Conservation (phyloP, 1,140 invertebrate genomes). For the Eriocheir sinensis region DNA sequence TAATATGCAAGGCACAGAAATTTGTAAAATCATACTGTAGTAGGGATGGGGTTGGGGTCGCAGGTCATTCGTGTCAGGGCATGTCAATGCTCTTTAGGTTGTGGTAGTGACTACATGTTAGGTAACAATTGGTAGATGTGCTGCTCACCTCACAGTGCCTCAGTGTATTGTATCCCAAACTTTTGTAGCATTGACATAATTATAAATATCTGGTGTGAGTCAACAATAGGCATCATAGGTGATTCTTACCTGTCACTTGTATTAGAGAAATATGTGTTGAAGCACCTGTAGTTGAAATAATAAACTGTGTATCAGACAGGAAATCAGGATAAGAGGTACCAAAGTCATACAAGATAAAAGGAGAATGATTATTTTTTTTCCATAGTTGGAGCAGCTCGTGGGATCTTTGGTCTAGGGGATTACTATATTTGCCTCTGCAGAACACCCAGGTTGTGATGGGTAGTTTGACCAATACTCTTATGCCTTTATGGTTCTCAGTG, state of each 20-base stretch:
- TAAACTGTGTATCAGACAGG: background rate
- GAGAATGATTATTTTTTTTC: background rate
- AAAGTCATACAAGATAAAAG: background rate
- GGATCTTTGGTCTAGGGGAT: background rate
- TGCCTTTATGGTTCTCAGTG: slow-evolving; percentile 48
- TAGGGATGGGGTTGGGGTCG: too few relatives aligned
- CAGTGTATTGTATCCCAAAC: background rate
- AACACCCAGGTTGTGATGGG: slow-evolving; percentile 60
- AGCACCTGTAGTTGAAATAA: background rate
- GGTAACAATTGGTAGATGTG: background rate
- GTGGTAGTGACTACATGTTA: background rate
- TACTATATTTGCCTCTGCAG: background rate
- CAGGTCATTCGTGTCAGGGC: background rate
- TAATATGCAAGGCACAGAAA: too few relatives aligned
- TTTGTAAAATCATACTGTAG: background rate
- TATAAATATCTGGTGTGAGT: background rate
- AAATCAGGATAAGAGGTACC: background rate
- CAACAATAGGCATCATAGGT: background rate
- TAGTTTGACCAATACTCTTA: slow-evolving; percentile 24
- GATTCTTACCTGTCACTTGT: background rate
- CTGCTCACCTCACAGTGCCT: background rate
- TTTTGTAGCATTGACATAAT: background rate
- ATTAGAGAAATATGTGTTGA: background rate
- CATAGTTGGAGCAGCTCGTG: background rate
- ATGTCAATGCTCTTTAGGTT: too few relatives aligned